Conservation (phyloP, 2,888 invertebrate species). For the Melitaea athalia region DNA sequence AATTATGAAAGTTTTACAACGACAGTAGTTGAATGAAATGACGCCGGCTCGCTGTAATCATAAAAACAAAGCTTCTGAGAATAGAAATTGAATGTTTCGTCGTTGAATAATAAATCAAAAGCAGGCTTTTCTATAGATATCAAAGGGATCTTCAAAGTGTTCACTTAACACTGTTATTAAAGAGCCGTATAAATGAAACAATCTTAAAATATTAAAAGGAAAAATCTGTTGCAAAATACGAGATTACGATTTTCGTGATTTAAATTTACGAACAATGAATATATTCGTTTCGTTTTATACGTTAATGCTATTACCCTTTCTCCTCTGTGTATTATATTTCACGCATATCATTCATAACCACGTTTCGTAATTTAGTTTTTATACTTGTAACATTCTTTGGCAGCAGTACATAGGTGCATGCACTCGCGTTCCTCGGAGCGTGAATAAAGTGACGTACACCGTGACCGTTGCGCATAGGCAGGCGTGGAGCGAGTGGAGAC, state of each 20-base stretch:
- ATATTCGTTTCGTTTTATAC: not conserved
- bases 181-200: constrained; percentile 51
- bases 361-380: constrained; percentile 4
- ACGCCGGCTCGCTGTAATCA: constrained; percentile 44
- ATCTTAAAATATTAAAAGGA: constrained; percentile 46
- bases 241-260: constrained; percentile 5
- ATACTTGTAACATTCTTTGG: constrained; percentile 36
- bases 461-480: constrained; percentile 47
- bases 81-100: constrained; percentile 53
- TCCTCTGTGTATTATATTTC: constrained; percentile 6
- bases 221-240: constrained; percentile 16
- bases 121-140: constrained; percentile 57
- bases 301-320: not conserved
- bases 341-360: not conserved
- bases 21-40: constrained; percentile 31
- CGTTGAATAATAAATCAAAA: constrained; percentile 70
- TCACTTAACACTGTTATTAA: constrained; percentile 62
- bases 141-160: constrained; percentile 70
- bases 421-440: constrained; percentile 43
- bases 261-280: not conserved
- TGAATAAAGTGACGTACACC: constrained; percentile 45
- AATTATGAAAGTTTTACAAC: constrained; percentile 11
- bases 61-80: constrained; percentile 47
- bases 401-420: constrained; percentile 11
- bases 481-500: constrained; percentile 38